Base-by-base conservation (phyloP, 2,888 invertebrate genomes). In the Cerastoderma edule region DNA sequence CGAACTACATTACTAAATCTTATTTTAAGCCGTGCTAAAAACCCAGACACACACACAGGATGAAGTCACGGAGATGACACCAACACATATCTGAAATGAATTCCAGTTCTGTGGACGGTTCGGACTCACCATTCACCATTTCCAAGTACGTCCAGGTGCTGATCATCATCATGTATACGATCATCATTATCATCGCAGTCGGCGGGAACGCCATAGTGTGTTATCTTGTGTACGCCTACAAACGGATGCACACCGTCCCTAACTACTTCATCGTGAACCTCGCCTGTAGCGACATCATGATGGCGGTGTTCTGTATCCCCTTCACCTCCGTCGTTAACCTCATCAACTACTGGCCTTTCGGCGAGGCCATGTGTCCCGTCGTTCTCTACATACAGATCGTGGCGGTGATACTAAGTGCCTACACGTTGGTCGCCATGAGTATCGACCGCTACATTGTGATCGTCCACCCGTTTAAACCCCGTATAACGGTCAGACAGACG, bases 401-500 rank as follows among this genome's bases (percentile, higher is more conserved):
- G 46, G 87, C 91, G 0, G 93, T 93, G 22, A 90, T 93, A 74
- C 96, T 97, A 71, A 96, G 96, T 90, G 96, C 97, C 1, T 97
- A 97, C 91, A 97, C 97, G 0, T 92, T 98, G 87, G 95, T 98
- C 32, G 97, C 97, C 35, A 96, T 98, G 92, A 97, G 97, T 83
- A 95, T 96, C 72, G 97, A 98, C 93, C 95, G 97, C 27, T 97
- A 97, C 90, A 95, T 97, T 92, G 97, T 96, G 57, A 97, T 98
- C 72, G 96, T 97, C 95, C 96, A 96, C 94, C 97, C 97, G 0
- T 92, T 98, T 68, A 94, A 95, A 84, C 97, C 97, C 0, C 94
- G 97, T 39, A 94, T 97, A 88, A 95, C 96, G 32, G 96, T 96
- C 89, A 94, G 94, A 48, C 94, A 94, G 19, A 96, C 96, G 0